These are phyloP conservation scores for Hiodon alosoides DNA, from an alignment of 2,113 vertebrate genomes.

Conservation along the genomic window DNA sequence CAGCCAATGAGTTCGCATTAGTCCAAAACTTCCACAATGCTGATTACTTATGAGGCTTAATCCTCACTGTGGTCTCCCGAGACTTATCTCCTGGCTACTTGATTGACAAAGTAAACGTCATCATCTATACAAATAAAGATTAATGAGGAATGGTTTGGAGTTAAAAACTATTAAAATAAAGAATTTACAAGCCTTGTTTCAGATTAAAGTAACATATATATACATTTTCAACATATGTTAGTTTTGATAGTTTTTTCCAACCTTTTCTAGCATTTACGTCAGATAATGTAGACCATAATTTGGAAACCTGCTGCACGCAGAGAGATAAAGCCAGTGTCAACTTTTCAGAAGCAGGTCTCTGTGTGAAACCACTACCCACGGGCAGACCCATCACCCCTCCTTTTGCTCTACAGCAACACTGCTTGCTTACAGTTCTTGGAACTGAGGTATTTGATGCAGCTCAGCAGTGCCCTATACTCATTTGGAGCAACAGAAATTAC, in stretches of 20 bases:
- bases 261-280: not conserved
- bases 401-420: constrained; percentile 3
- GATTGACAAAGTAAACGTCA: too few species aligned
- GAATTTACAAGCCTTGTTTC: too few species aligned
- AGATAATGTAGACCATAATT: not conserved
- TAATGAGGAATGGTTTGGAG: too few species aligned
- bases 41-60: too few species aligned
- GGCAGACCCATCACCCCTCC: constrained; percentile 31
- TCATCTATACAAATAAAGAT: too few species aligned
- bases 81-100: too few species aligned
- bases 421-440: constrained; percentile 33
- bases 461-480: not conserved
- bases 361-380: constrained; percentile 19
- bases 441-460: constrained; percentile 17
- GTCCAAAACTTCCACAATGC: too few species aligned
- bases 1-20: too few species aligned
- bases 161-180: too few species aligned
- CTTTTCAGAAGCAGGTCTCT: constrained; percentile 2
- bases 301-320: constrained; percentile 26
- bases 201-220: not conserved
- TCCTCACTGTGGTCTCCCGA: too few species aligned
- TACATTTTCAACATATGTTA: not conserved
- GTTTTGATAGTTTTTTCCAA: not conserved
- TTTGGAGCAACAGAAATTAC: not conserved
- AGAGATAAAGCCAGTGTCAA: not conserved